Conservation (phyloP, 2,888 invertebrate species). For the Andrena praecox region DNA sequence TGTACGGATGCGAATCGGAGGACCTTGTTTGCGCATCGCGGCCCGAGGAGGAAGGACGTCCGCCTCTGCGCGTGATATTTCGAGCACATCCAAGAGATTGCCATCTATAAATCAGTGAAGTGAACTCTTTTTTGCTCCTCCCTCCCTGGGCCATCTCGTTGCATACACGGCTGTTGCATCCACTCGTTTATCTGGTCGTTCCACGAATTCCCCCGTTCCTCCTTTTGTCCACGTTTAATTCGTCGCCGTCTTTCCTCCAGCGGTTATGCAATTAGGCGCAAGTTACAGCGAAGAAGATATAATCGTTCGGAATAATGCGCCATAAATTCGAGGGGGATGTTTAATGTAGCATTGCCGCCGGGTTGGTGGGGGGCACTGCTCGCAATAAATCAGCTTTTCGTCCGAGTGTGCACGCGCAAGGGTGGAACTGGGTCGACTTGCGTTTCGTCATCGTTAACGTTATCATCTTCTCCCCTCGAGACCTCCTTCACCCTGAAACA, state of each 20-base stretch:
- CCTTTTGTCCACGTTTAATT: not conserved
- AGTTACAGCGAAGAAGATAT: conserved; percentile 23
- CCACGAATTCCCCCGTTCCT: not conserved
- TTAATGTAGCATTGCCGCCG: conserved; percentile 53
- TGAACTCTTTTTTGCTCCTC: conserved; percentile 18
- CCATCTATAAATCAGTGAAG: conserved; percentile 42
- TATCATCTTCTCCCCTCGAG: conserved; percentile 22
- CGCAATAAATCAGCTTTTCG: conserved; percentile 55
- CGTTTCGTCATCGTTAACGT: conserved; percentile 63
- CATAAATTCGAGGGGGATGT: conserved; percentile 46
- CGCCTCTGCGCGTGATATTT: conserved; percentile 44
- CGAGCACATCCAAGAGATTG: conserved; percentile 40
- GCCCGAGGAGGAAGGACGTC: conserved; percentile 17
- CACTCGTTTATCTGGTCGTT: not conserved
- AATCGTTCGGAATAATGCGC: conserved; percentile 48
- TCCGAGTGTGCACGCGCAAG: conserved; percentile 25
- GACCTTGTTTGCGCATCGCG: conserved; percentile 53
- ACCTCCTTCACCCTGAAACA: conserved; percentile 6
- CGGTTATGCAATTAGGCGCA: not conserved
- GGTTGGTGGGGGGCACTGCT: not conserved
- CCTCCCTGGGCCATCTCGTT: not conserved
- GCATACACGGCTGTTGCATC: not conserved
- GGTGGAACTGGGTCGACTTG: conserved; percentile 48
- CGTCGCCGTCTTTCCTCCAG: no score
- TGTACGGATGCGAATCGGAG: conserved; percentile 58